Conservation (phyloP, 2,113 vertebrate genomes). For the Andinoacara biseriatus region DNA sequence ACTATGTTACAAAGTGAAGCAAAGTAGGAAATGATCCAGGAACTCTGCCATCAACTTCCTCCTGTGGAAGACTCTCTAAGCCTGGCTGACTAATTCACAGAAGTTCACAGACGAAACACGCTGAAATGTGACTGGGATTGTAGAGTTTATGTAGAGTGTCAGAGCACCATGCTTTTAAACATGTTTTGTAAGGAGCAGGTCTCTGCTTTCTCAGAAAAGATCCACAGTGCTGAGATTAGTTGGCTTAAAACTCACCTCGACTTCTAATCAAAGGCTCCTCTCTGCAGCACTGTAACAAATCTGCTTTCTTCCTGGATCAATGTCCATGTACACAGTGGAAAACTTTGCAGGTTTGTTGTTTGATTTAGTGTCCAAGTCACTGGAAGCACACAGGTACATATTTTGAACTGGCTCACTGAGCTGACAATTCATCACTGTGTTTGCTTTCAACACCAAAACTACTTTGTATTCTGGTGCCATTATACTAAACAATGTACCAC, state of each 20-base stretch:
- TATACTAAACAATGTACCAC: not conserved
- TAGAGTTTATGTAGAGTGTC: conserved; percentile 13
- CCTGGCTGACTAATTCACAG: not conserved
- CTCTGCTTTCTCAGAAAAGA: conserved; percentile 9
- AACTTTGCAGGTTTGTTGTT: not conserved
- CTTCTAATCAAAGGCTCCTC: conserved; percentile 35
- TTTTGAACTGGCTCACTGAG: not conserved
- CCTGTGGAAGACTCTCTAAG: conserved; percentile 6
- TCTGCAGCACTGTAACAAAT: conserved; percentile 21
- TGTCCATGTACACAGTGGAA: not conserved
- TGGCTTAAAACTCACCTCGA: conserved; percentile 24
- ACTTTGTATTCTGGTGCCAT: conserved; percentile 23
- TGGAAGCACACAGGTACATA: not conserved
- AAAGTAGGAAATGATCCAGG: conserved; percentile 24
- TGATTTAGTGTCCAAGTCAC: not conserved
- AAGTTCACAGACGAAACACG: not conserved
- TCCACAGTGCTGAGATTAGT: conserved; percentile 37
- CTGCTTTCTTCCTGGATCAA: not conserved
- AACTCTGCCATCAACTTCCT: conserved; percentile 5
- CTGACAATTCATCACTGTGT: conserved; percentile 1
- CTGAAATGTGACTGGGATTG: conserved; percentile 35
- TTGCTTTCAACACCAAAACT: not conserved
- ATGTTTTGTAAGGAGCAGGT: not conserved
- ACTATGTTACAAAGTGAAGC: not conserved
- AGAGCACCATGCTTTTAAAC: conserved; percentile 32